Conservation (phyloP, 2,797 vertebrate genomes). For the Holocentrus rufus region DNA sequence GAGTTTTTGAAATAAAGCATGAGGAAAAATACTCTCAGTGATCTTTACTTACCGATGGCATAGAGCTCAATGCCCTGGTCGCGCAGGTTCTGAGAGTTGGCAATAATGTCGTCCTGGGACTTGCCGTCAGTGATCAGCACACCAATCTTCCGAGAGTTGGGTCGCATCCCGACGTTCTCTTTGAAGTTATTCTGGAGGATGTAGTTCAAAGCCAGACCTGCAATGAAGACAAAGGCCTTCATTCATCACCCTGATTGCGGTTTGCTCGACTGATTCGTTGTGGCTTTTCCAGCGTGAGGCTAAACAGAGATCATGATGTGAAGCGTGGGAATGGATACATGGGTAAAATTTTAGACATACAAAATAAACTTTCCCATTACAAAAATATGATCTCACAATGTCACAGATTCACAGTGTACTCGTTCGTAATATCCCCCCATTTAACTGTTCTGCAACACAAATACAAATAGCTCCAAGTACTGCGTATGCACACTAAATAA, state of each 20-base stretch:
- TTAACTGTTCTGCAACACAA: background rate
- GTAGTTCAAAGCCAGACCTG: conserved; percentile 95
- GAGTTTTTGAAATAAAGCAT: background rate
- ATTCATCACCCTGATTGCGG: conserved; percentile 10
- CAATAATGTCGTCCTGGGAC: conserved; percentile 93
- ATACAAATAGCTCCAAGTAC: background rate
- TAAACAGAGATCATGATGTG: background rate
- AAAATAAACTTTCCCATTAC: background rate
- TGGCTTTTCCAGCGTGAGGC: background rate
- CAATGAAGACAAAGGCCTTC: background rate
- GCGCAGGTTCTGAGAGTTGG: conserved; percentile 88
- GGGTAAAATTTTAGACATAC: background rate
- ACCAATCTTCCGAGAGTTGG: conserved; percentile 91
- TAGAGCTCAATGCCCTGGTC: conserved; percentile 92
- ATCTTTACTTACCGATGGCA: conserved; percentile 87
- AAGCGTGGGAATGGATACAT: background rate
- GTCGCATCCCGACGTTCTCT: conserved; percentile 89
- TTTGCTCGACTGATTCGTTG: background rate
- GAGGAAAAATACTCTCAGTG: background rate
- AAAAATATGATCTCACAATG: background rate
- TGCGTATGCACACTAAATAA: background rate
- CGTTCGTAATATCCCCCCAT: background rate
- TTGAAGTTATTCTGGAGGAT: conserved; percentile 94
- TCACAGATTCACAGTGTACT: background rate
- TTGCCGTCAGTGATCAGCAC: conserved; percentile 98